phyloP scores from a whole-genome alignment of 2,797 vertebrate species.

The Luscinia luscinia region DNA sequence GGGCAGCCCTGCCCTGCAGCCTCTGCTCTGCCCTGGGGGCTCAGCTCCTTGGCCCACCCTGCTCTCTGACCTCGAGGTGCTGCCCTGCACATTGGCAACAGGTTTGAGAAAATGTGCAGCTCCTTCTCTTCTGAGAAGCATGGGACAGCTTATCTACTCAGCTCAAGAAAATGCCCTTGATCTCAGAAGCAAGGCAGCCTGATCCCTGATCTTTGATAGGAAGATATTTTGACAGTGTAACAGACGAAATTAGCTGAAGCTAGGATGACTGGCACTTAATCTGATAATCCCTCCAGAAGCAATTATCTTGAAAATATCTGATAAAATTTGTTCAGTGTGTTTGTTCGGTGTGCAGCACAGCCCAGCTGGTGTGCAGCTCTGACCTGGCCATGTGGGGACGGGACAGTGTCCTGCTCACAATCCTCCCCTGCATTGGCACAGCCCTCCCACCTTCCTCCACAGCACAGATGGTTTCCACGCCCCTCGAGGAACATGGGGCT shows the following conservation, averaged over 20 bases:
- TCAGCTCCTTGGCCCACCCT: rapidly evolving
- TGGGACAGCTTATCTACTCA: not conserved
- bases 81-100: not conserved
- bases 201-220: not conserved
- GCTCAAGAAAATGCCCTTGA: not conserved
- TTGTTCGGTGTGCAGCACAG: not conserved
- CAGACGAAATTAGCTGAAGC: not conserved
- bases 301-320: not conserved
- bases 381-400: not conserved
- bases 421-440: not conserved
- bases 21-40: no score
- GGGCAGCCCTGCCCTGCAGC: not conserved
- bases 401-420: not conserved
- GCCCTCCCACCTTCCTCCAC: not conserved
- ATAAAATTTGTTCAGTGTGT: not conserved
- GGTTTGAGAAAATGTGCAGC: not conserved
- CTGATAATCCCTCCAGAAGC: not conserved
- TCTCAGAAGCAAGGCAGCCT: not conserved
- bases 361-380: not conserved
- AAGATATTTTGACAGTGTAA: not conserved
- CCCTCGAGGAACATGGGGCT: not conserved
- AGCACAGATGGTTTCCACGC: not conserved
- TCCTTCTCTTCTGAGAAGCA: not conserved
- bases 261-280: not conserved
- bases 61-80: not conserved